A percentile compares a stretch with the other conserved stretches of the same genome.
These are phyloP conservation scores for Biston stratarius DNA, from an alignment of 2,888 invertebrate species.

Conservation along the genomic window DNA sequence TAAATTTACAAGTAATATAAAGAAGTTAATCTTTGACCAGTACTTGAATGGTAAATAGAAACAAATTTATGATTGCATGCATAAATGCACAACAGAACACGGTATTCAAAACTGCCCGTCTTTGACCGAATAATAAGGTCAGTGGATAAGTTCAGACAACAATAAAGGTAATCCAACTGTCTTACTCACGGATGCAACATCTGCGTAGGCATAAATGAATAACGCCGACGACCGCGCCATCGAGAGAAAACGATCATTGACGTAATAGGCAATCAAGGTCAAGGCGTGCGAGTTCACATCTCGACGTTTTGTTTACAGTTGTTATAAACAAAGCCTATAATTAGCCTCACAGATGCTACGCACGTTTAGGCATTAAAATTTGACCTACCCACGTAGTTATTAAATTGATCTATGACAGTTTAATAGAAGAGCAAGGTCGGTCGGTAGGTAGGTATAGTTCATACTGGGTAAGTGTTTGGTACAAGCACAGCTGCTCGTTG, in stretches of 20 bases:
- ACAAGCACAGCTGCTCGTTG: conserved; percentile 59
- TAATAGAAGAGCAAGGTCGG: conserved; percentile 76
- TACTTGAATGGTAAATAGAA: background rate
- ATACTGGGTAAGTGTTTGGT: conserved; percentile 13
- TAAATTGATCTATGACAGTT: conserved; percentile 57
- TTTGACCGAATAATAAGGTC: conserved; percentile 23
- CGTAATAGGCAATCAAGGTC: conserved; percentile 31
- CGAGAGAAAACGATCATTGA: conserved; percentile 6
- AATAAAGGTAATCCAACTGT: conserved; percentile 14
- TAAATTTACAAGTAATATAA: too few relatives aligned
- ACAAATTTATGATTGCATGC: background rate
- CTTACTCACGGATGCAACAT: conserved; percentile 33
- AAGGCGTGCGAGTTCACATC: conserved; percentile 21
- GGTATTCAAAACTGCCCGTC: background rate
- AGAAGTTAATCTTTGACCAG: background rate
- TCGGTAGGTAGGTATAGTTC: conserved; percentile 54
- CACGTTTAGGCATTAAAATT: conserved; percentile 39
- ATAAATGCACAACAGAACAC: background rate
- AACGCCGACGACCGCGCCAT: background rate
- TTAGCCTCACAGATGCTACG: conserved; percentile 22
- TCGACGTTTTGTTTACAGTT: conserved; percentile 9
- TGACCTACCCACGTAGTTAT: background rate
- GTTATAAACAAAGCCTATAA: conserved; percentile 21
- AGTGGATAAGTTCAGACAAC: conserved; percentile 5
- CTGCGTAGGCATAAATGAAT: conserved; percentile 31